These are phyloP conservation scores for Lagorchestes hirsutus DNA, from an alignment of 2,797 vertebrate species.

Conservation along the genomic window DNA sequence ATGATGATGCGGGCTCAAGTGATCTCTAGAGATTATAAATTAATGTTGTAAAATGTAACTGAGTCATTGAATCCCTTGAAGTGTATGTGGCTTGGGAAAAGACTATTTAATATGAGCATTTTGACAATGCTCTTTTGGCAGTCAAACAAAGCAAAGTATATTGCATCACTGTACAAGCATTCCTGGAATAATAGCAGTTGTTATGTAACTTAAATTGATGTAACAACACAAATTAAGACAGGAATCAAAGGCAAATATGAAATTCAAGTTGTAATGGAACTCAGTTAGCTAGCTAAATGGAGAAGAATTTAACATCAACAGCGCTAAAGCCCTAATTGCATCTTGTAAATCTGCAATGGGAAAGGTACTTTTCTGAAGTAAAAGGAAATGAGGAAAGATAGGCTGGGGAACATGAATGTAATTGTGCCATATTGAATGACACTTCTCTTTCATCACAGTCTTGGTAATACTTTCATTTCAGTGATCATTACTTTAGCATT, in stretches of 20 bases:
- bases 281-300: background rate
- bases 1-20: background rate
- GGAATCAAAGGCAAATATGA: background rate
- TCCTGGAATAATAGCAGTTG: background rate
- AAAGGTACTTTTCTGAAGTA: background rate
- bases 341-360: background rate
- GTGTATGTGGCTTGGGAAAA: background rate
- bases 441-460: background rate
- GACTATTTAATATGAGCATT: background rate
- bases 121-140: conserved; percentile 2
- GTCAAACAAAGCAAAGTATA: background rate
- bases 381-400: background rate
- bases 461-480: background rate
- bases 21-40: background rate
- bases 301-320: background rate
- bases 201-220: background rate
- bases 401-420: background rate
- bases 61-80: background rate
- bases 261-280: background rate
- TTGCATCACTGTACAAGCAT: background rate
- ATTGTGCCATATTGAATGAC: background rate
- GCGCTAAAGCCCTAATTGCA: background rate
- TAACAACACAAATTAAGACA: background rate
- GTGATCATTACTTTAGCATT: background rate
- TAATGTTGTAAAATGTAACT: background rate